phyloP scores from a whole-genome alignment of 1,140 invertebrate genomes.

The Drosophila mayri region DNA sequence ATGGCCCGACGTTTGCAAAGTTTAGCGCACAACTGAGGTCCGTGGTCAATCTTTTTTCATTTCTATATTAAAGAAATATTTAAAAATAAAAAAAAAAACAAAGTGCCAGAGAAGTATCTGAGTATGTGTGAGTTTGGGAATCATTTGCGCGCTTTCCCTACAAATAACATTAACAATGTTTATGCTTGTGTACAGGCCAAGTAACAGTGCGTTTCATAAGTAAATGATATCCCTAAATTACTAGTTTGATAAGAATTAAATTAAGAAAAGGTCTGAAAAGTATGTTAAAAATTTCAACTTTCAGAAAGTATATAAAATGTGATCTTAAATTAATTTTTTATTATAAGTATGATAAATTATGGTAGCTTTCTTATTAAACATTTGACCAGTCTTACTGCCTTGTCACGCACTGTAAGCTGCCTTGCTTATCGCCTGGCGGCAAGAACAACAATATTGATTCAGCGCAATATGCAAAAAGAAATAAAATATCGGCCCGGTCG shows the following conservation, averaged over 20 bases:
- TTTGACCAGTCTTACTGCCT: background rate
- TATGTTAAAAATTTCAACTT: background rate
- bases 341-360: too few relatives aligned
- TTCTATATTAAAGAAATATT: conserved; percentile 50
- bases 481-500: conserved; percentile 5
- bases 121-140: conserved; percentile 35
- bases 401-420: conserved; percentile 6
- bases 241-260: background rate
- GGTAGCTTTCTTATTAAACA: too few relatives aligned
- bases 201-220: conserved; percentile 19
- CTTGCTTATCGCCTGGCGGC: conserved; percentile 58
- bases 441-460: conserved; percentile 29
- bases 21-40: conserved; percentile 66
- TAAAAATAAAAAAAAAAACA: background rate
- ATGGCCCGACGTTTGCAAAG: conserved; percentile 70
- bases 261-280: fast-evolving
- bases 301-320: too few relatives aligned
- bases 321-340: background rate
- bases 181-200: conserved; percentile 23
- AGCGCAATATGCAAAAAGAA: conserved; percentile 66
- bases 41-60: conserved; percentile 55
- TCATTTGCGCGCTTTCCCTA: conserved; percentile 72
- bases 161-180: conserved; percentile 57
- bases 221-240: background rate
- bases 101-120: conserved; percentile 10